Base-by-base conservation (phyloP, 2,888 invertebrate genomes). In the Drosophila monieri region DNA sequence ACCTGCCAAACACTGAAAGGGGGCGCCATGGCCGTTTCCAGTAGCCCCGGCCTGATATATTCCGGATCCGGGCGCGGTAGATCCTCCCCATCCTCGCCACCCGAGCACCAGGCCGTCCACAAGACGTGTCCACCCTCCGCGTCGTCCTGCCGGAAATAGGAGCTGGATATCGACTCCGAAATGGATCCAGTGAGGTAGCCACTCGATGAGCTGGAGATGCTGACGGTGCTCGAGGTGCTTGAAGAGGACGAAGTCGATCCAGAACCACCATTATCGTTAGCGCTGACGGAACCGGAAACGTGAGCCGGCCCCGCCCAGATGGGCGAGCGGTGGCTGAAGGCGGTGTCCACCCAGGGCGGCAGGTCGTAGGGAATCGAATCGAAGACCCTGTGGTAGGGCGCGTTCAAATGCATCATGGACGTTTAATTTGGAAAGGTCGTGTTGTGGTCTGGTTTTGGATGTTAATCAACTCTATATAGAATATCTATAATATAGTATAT, bases 1-100 rank as follows among this genome's bases (percentile, higher is more conserved):
- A 73, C 23, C 0, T 57, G 46, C n/a, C 59, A 23, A 4, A 18
- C 14, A 14, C 49, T 44, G 21, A 46, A 21, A 1, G 44, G 51
- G 12, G 51, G 32, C 10, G 23, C 21, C 9, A 54, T 14, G 10
- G 10, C 44, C 32, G 21, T 14, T 3, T 44, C 39, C 39, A 14
- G 39, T 2, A 14, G 6, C 0, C 12, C 12, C 4, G 32, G 32
- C 0, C 32, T 5, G 15, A 9, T 8, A 39, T 6, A 39, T 8
- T 39, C n/a, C 14, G 6, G 39, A 6, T 15, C 39, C 39, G 5
- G 15, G 14, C 39, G 14, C 2, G 39, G 6, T 2, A 6, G 8
- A 8, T 39, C 39, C 14, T 39, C 14, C n/a, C 1, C 5, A 0
- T 32, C 12, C 12, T 39, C 39, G 39, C 15, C 14, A 14, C n/a